Evolutionary conservation across 2,797 vertebrate genomes (phyloP).

Genomic region (Psittacula derbiana): DNA sequence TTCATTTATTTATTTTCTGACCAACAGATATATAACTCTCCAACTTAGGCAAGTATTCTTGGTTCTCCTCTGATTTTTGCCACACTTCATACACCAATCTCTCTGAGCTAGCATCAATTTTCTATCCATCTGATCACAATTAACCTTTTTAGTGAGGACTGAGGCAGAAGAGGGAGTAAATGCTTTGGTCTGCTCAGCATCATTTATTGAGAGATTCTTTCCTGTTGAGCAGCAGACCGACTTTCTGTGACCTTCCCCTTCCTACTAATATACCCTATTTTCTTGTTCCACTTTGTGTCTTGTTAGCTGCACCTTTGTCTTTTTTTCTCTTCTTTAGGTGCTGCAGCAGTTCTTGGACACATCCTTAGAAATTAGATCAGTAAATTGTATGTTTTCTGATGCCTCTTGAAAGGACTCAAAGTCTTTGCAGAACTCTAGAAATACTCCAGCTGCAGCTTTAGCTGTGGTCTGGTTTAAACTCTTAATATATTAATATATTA

Average conservation of each 20-base stretch:
- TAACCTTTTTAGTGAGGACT: not conserved
- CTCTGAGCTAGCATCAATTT: not conserved
- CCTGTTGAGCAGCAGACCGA: not conserved
- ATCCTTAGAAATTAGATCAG: not conserved
- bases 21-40: not conserved
- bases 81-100: not conserved
- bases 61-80: not conserved
- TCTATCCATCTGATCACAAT: not conserved
- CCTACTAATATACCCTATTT: not conserved
- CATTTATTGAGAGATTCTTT: not conserved
- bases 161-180: not conserved
- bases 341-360: not conserved
- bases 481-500: not conserved
- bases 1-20: not conserved
- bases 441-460: not conserved
- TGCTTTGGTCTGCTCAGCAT: not conserved
- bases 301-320: not conserved
- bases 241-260: constrained; percentile 26
- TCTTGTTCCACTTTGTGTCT: not conserved
- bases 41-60: not conserved
- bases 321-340: accelerated
- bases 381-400: not conserved
- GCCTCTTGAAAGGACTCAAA: not conserved
- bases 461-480: not conserved
- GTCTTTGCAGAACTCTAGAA: not conserved